Evolutionary conservation across 2,888 invertebrate genomes (phyloP).

Genomic region (Nephrocerus scutellatus): DNA sequence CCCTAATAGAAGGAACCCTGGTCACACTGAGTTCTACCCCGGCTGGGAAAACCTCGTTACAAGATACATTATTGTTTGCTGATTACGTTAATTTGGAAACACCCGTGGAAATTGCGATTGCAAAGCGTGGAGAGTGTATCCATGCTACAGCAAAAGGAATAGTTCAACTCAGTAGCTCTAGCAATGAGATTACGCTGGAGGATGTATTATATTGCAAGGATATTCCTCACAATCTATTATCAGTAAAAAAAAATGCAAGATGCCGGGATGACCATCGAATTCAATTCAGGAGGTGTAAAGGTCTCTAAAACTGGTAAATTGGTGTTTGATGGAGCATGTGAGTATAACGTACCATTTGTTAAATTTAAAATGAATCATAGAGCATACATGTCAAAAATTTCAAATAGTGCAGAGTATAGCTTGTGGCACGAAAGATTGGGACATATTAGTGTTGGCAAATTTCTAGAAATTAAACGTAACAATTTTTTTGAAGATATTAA

Average conservation of each 20-base stretch:
- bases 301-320: constrained; percentile 27
- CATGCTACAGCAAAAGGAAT: constrained; percentile 1
- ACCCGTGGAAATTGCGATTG: constrained; percentile 1
- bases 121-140: constrained; percentile 2
- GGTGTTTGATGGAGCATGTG: constrained; percentile 11
- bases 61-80: not conserved
- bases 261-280: constrained; percentile 10
- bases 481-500: constrained; percentile 19
- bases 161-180: not conserved
- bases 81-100: not conserved
- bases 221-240: not conserved
- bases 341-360: constrained; percentile 16
- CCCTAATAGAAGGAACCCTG: too few relatives aligned
- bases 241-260: too few relatives aligned
- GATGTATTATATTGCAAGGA: constrained; percentile 3
- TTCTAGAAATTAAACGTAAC: constrained; percentile 21
- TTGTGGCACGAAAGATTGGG: constrained; percentile 25
- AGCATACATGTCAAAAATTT: constrained; percentile 2
- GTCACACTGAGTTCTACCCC: too few relatives aligned
- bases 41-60: too few relatives aligned
- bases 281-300: constrained; percentile 24
- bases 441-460: constrained; percentile 22
- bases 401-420: constrained; percentile 9
- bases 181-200: not conserved
- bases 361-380: constrained; percentile 11